These are phyloP conservation scores for Penelope pileata DNA, from an alignment of 2,113 vertebrate genomes.

Conservation along the genomic window DNA sequence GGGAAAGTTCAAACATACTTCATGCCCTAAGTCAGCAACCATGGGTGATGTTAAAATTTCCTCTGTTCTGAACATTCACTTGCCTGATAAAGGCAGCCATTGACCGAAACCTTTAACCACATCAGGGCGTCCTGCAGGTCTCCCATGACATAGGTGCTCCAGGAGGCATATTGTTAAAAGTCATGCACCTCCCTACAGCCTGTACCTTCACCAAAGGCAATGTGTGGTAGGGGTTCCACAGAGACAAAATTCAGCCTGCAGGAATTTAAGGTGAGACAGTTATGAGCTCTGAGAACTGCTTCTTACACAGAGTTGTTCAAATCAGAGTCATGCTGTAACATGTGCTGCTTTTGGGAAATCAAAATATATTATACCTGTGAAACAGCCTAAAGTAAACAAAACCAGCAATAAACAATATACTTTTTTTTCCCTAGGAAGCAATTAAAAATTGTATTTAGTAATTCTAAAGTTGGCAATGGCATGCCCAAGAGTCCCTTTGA, in stretches of 20 bases:
- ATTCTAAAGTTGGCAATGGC: fast-evolving
- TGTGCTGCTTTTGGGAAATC: not conserved
- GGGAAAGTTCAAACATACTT: not conserved
- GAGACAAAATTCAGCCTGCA: not conserved
- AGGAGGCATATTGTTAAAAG: not conserved
- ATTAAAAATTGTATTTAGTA: fast-evolving
- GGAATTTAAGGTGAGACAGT: not conserved
- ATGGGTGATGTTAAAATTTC: not conserved
- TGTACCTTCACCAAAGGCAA: not conserved
- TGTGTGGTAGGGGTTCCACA: not conserved
- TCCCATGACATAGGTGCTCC: not conserved
- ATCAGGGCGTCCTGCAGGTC: not conserved
- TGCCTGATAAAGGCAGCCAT: not conserved
- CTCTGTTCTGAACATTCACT: not conserved
- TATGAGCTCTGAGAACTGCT: not conserved
- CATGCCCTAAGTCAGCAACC: not conserved
- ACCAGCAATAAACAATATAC: not conserved
- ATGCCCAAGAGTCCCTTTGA: not conserved
- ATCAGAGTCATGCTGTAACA: not conserved
- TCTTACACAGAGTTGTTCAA: not conserved
- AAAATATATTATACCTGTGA: not conserved
- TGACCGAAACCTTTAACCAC: not conserved
- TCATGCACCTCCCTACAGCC: not conserved
- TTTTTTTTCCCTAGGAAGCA: not conserved
- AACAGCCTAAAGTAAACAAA: not conserved